Conservation (phyloP, 2,797 vertebrate species). For the Allobates femoralis region DNA sequence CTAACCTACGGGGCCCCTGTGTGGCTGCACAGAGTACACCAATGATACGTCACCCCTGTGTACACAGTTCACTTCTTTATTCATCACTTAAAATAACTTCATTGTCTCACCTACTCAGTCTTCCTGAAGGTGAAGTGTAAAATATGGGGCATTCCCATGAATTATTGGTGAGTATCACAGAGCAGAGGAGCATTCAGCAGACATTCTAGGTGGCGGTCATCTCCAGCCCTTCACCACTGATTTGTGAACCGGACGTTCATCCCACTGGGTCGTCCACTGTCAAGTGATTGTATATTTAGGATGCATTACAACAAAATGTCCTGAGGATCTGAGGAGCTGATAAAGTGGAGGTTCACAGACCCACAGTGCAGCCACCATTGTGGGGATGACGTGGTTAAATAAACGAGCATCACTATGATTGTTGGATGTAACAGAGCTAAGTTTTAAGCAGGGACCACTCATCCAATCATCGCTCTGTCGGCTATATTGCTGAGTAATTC, state of each 20-base stretch:
- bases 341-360: background rate
- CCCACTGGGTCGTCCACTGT: background rate
- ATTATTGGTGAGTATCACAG: slow-evolving; percentile 35
- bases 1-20: too few species aligned
- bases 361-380: background rate
- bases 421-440: background rate
- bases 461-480: too few species aligned
- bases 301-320: background rate
- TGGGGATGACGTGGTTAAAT: background rate
- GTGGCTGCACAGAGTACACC: too few species aligned
- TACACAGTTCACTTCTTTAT: background rate
- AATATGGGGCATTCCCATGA: slow-evolving; percentile 2
- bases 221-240: background rate
- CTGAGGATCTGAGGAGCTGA: background rate
- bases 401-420: background rate
- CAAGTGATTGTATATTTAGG: background rate
- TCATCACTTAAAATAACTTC: background rate
- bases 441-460: too few species aligned
- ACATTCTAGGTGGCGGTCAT: background rate
- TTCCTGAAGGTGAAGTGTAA: background rate
- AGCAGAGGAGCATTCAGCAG: background rate
- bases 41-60: too few species aligned
- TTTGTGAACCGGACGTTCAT: background rate
- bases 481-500: too few species aligned
- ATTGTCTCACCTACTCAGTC: background rate